Conservation (phyloP, 2,797 vertebrate genomes). For the Chaetodon trifasciatus region DNA sequence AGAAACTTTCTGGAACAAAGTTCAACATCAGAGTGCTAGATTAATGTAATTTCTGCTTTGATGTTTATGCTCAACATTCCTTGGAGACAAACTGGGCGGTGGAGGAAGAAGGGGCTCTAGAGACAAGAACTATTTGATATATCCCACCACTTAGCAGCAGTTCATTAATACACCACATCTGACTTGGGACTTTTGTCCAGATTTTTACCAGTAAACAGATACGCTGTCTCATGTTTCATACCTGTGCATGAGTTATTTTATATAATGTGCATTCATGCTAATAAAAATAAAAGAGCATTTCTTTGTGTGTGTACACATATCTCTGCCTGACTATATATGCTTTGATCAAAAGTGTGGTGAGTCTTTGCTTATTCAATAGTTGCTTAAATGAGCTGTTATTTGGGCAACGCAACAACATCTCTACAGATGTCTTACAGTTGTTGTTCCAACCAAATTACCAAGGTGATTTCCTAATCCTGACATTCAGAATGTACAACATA, state of each 20-base stretch:
- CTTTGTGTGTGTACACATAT: neutral
- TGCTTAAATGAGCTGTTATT: neutral
- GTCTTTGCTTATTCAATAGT: neutral
- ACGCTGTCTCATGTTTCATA: slow-evolving; percentile 19
- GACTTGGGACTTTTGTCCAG: slow-evolving; percentile 27
- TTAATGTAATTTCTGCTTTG: slow-evolving; percentile 74
- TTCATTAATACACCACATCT: slow-evolving; percentile 48
- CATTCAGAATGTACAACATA: neutral
- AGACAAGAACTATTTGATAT: slow-evolving; percentile 66
- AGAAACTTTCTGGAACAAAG: slow-evolving; percentile 72
- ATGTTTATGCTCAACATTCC: slow-evolving; percentile 73
- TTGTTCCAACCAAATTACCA: neutral
- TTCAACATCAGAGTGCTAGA: slow-evolving; percentile 74
- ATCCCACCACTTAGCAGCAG: slow-evolving; percentile 60
- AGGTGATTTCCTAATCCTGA: neutral
- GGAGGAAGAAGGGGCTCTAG: slow-evolving; percentile 58
- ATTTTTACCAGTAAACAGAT: slow-evolving; percentile 17
- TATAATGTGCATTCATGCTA: neutral
- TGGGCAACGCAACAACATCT: neutral
- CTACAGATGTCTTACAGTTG: neutral
- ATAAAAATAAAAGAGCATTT: neutral
- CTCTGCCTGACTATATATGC: neutral
- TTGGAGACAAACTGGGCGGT: slow-evolving; percentile 63
- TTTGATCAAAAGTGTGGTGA: slow-evolving; percentile 15
- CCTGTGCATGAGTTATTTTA: slow-evolving; percentile 1